Evolutionary conservation across 1,140 invertebrate species (phyloP), one percentile per base, ranked within the genome.

Genomic region (Penaeus vannamei): DNA sequence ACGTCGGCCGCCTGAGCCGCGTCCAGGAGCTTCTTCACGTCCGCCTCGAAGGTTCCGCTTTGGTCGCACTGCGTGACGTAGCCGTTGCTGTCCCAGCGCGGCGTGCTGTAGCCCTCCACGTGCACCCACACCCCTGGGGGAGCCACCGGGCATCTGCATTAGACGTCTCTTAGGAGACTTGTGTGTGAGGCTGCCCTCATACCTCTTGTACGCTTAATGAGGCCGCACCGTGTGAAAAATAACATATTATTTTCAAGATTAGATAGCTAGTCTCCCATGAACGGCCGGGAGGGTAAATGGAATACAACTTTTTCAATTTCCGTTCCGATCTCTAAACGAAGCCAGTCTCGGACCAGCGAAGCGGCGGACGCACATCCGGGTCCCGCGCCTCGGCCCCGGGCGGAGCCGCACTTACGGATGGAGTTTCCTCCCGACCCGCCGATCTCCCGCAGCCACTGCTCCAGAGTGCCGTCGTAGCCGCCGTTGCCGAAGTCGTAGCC

Each of bases 121-220:
- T 94, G 93, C 14, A 94, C 62, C 93, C 93, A 94, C 3, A 93
- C 92, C 36, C 93, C 93, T 94, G 32, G 32, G 85, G 82, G 76
- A 29, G 76, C 29, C 82, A 80, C 36, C 29, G 59, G 42, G 77
- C n/a, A 17, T 7, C 87, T 8, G 20, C 14, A 23, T 60, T 22
- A 86, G 32, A 69, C 23, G 80, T 86, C 22, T 72, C 8, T 19
- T 42, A 80, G 81, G 59, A 22, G 26, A 61, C 62, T 22, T 60
- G 20, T 66, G 17, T 23, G 36, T 84, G 4, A 7, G 4, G 36
- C 36, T 42, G 36, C 36, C 4, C 4, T 4, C 4, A 1, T 42
- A 7, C 4, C 36, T 42, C 36, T n/a, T n/a, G 8, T 42, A 42
- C 36, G 36, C 36, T 42, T 42, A 7, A 4, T 7, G 4, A 7